Conservation (phyloP, 2,797 vertebrate species). For the Rhodeus uyekii region DNA sequence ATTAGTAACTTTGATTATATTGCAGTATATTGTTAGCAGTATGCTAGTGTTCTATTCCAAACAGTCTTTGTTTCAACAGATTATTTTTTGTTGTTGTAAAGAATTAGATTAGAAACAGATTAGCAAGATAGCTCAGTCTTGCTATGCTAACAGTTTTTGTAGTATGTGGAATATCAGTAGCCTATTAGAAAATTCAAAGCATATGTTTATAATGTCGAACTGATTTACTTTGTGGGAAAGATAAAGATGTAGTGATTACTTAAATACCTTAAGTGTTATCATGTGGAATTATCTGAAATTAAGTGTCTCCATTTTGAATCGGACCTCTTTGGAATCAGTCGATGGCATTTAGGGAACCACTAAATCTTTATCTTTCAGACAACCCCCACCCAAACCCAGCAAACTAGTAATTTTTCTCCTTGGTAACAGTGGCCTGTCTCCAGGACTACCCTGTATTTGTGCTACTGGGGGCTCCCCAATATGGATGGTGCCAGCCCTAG, state of each 20-base stretch:
- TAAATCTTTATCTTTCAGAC: not conserved
- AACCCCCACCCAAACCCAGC: not conserved
- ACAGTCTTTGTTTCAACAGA: not conserved
- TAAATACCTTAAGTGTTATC: not conserved
- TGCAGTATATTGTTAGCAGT: not conserved
- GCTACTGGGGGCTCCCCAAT: constrained; percentile 6
- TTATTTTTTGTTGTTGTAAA: not conserved
- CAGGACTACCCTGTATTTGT: constrained; percentile 30
- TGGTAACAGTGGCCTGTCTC: constrained; percentile 28
- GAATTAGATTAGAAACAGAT: not conserved
- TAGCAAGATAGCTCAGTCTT: not conserved
- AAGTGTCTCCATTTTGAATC: not conserved
- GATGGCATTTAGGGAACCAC: not conserved
- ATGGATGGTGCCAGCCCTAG: not conserved
- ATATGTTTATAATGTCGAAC: not conserved
- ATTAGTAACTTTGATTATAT: not conserved
- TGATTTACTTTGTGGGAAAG: not conserved
- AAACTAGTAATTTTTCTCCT: constrained; percentile 4
- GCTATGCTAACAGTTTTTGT: not conserved
- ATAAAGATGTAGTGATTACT: not conserved
- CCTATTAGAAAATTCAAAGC: not conserved
- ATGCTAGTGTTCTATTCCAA: not conserved
- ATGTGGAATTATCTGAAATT: not conserved
- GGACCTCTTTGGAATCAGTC: not conserved
- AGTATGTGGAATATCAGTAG: not conserved